phyloP scores from a whole-genome alignment of 2,113 vertebrate genomes.

The Chaetorhynchus papuensis region DNA sequence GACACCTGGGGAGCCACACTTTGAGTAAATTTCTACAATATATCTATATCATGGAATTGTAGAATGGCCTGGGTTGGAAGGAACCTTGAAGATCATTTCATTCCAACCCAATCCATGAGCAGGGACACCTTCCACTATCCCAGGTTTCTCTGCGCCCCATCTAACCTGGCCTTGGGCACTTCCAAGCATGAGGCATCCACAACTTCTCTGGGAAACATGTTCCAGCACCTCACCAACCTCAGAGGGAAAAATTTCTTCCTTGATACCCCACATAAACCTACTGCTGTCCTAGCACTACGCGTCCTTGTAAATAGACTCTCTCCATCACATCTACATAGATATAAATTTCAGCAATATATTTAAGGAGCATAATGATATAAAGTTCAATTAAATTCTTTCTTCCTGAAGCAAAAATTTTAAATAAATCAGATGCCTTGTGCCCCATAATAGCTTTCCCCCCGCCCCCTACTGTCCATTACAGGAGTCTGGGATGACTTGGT shows the following conservation, averaged over 20 bases:
- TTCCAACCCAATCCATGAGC: background rate
- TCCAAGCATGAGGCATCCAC: background rate
- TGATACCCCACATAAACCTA: background rate
- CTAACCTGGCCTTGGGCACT: background rate
- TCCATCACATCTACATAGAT: background rate
- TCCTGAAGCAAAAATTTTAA: background rate
- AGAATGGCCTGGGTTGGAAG: background rate
- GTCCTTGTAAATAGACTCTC: background rate
- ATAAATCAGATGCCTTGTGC: background rate
- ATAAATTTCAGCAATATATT: background rate
- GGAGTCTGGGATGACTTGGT: background rate
- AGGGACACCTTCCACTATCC: background rate
- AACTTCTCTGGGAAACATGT: background rate
- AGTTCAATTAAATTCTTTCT: background rate
- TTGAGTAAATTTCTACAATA: background rate
- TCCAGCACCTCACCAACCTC: background rate
- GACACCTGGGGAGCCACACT: background rate
- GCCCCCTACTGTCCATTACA: background rate
- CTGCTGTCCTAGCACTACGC: background rate
- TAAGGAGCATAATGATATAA: background rate
- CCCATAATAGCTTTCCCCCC: fast-evolving
- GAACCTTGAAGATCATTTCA: background rate
- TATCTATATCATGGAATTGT: fast-evolving
- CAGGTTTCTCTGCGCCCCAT: fast-evolving
- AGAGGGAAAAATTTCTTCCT: background rate